A percentile compares a stretch with the other conserved stretches of the same genome.
phyloP scores from a whole-genome alignment of 2,113 vertebrate genomes.

The Archilochus colubris region DNA sequence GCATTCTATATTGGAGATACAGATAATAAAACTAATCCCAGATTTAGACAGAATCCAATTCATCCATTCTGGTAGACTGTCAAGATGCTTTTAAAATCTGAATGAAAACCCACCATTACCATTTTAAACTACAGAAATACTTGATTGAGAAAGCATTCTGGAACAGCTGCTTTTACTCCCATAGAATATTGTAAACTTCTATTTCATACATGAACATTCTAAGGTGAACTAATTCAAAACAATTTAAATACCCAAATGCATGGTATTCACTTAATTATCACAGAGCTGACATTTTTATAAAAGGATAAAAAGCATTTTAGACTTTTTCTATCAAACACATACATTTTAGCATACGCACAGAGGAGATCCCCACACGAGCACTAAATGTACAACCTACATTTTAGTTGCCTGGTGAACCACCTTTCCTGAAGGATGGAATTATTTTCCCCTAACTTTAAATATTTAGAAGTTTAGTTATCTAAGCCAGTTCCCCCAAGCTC shows the following conservation, averaged over 20 bases:
- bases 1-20: not conserved
- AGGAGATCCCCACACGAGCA: not conserved
- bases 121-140: not conserved
- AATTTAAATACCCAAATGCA: not conserved
- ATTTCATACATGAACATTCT: not conserved
- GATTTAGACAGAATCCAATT: not conserved
- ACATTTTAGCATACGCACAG: accelerated
- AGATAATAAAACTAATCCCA: not conserved
- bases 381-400: not conserved
- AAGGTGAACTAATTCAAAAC: not conserved
- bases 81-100: not conserved
- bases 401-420: not conserved
- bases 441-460: not conserved
- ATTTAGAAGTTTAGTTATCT: not conserved
- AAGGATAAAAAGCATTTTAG: not conserved
- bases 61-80: not conserved
- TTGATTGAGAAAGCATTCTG: not conserved
- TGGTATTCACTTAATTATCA: not conserved
- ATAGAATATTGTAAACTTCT: not conserved
- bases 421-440: not conserved
- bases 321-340: not conserved
- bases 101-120: not conserved
- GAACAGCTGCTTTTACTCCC: not conserved
- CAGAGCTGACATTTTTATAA: not conserved
- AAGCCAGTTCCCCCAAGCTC: not conserved